Percentiles rank a stretch among this genome's conserved stretches.
These are phyloP conservation scores for Origma solitaria DNA, from an alignment of 2,113 vertebrate species.

Conservation along the genomic window DNA sequence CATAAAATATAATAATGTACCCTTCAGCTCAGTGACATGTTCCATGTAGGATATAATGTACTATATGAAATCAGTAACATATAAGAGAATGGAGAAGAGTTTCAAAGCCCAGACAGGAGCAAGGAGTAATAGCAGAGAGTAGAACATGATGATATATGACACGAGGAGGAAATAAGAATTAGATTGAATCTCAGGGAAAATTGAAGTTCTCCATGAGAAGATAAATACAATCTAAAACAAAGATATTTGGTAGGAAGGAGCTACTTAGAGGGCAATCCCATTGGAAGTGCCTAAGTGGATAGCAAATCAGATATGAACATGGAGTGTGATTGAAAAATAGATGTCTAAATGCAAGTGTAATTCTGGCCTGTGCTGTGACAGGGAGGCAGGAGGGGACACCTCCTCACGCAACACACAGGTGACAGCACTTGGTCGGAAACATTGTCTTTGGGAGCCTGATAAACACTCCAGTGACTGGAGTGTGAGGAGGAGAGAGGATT, in stretches of 20 bases:
- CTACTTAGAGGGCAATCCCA: neutral
- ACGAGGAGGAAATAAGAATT: conserved; percentile 13
- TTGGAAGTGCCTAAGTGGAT: neutral
- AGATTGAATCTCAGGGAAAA: neutral
- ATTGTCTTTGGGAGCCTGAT: neutral
- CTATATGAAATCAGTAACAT: neutral
- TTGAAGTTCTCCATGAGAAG: neutral
- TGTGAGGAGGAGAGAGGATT: neutral
- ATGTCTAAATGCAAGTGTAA: neutral
- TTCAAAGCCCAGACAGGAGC: neutral
- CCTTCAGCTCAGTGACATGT: neutral
- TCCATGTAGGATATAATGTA: neutral
- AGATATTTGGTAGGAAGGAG: neutral
- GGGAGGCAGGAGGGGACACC: neutral
- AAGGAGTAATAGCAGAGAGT: neutral
- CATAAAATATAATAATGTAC: neutral
- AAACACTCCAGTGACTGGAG: neutral
- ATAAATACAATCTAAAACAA: conserved; percentile 1
- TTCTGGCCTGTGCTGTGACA: neutral
- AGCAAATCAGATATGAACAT: neutral
- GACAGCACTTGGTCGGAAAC: neutral
- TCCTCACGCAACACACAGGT: neutral
- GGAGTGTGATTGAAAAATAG: neutral
- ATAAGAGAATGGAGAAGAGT: neutral
- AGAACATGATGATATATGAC: neutral